A percentile compares a stretch with the other conserved stretches of the same genome.
phyloP scores from a whole-genome alignment of 2,888 invertebrate genomes.

The Trimorus sp. region DNA sequence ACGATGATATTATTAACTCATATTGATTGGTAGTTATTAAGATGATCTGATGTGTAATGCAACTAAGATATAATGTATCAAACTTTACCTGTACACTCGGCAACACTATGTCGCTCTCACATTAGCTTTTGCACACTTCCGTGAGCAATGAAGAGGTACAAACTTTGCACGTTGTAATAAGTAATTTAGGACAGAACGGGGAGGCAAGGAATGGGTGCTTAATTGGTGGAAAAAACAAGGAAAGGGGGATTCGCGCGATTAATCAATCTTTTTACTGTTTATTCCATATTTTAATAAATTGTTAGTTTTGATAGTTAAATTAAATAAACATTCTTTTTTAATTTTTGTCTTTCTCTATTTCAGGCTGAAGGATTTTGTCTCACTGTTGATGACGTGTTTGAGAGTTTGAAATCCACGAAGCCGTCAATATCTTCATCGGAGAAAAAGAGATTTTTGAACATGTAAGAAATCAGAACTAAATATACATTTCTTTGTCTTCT shows the following conservation, averaged over 20 bases:
- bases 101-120: slow-evolving; percentile 78
- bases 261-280: neutral
- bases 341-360: slow-evolving; percentile 14
- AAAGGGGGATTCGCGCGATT: too few species aligned
- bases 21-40: slow-evolving; percentile 66
- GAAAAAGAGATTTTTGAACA: slow-evolving; percentile 86
- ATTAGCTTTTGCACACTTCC: slow-evolving; percentile 78
- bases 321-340: neutral
- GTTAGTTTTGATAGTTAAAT: neutral
- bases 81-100: slow-evolving; percentile 80
- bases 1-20: slow-evolving; percentile 77
- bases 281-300: neutral
- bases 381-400: slow-evolving; percentile 15
- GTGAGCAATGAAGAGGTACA: slow-evolving; percentile 76
- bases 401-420: slow-evolving; percentile 82
- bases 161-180: slow-evolving; percentile 64
- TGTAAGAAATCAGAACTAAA: slow-evolving; percentile 83
- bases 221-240: too few species aligned
- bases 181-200: slow-evolving; percentile 52
- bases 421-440: slow-evolving; percentile 89
- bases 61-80: slow-evolving; percentile 67
- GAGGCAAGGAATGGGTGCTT: neutral
- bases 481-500: neutral
- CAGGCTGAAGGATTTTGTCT: slow-evolving; percentile 3
- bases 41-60: slow-evolving; percentile 67